Evolutionary conservation across 1,140 invertebrate genomes (phyloP), one percentile per base, ranked within the genome.

Genomic region (Patella vulgata): DNA sequence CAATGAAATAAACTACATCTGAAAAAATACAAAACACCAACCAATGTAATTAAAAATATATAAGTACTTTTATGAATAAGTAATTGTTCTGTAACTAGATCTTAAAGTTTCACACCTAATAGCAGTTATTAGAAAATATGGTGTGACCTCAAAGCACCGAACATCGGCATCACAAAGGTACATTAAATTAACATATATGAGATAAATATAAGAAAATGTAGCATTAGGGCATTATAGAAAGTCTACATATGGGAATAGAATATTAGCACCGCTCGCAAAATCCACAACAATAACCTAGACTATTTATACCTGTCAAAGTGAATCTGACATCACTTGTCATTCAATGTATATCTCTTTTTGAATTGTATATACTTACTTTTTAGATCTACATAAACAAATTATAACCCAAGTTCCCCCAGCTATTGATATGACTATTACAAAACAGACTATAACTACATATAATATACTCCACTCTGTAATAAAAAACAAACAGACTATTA

Each of bases 391-490:
- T 47, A 71, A 75, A 59, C 90, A 92, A 44, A 90, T 82, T 19
- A 90, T 75, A 36, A 88, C 88, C 92, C 92, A 93, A 48, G 91
- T 82, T 33, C 89, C 77, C 31, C 88, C 89, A 25, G 89, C 86
- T 44, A 91, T 82, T 53, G 88, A 81, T 1, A 93, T 74, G 31
- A 92, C 85, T 23, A 89, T 66, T 28, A 89, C 86, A 56, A 93
- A 87, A 23, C 90, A 80, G 43, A 90, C 89, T 55, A 95, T 90
- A 64, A 92, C 89, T 3, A 95, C 92, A 78, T 95, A 95, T 14
- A 95, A 84, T 63, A 94, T 90, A 70, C 92, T 94, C 93, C 93
- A 95, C 84, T 92, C 91, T 92, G 74, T 61, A 87, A 80, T 25
- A 55, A 67, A 59, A n/a, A n/a, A n/a, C n/a, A n/a, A n/a, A n/a